Evolutionary conservation across 2,113 vertebrate species (phyloP), one percentile per base, ranked within the genome.

Genomic region (Grammomys dolichurus): DNA sequence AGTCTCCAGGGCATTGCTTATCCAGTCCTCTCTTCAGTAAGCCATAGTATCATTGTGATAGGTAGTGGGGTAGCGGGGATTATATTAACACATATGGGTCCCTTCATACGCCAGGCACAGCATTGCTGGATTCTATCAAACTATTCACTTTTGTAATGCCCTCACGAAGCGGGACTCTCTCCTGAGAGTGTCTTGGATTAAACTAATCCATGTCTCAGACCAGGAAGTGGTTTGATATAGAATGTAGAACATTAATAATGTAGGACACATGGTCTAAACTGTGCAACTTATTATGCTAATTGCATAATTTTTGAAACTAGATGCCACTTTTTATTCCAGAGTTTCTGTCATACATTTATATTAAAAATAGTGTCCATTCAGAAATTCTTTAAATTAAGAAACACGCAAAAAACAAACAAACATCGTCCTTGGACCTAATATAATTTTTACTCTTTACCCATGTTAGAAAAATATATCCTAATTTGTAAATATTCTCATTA

Each of bases 401-500:
- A 51, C 10, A 51, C 7, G 8, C 48, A 48, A 22, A 48, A 86
- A 22, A 36, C 51, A 9, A 80, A 82, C 36, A 94, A 70, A 94
- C 46, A 48, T 81, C 77, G 14, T 46, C 46, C n/a, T 93, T 43
- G 54, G 78, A 51, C 36, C 3, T 8, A 54, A 0, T 89, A 6
- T 92, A 84, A 80, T 10, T 87, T 96, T 92, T 70, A 75, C 1
- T 80, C 16, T 13, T 16, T 88, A 20, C 16, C 10, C 63, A 8
- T 75, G 16, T 86, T 87, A 56, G 56, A 80, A 94, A 96, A 92
- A 48, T 11, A 11, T n/a, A 46, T 77, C 28, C 36, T 91, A 58
- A 78, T 65, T 90, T 56, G 51, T 87, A 43, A 67, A 69, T 96
- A 84, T 80, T 80, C 48, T 90, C 46, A n/a, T 58, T 26, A 95